phyloP scores from a whole-genome alignment of 2,113 vertebrate species.

The Hipposideros armiger region DNA sequence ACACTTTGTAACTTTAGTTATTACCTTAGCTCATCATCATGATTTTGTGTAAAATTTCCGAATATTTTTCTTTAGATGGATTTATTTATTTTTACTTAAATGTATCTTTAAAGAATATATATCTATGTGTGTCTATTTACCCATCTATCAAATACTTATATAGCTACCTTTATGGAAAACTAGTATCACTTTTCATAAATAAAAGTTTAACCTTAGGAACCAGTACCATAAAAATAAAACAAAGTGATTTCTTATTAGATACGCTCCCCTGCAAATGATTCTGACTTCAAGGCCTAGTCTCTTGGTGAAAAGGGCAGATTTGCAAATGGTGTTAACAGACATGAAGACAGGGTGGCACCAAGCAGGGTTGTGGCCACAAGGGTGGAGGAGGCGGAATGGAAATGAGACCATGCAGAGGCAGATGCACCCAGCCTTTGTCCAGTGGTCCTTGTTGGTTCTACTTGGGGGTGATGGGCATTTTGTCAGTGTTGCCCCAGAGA shows the following conservation, averaged over 20 bases:
- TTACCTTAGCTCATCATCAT: background rate
- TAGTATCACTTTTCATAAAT: background rate
- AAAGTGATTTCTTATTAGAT: background rate
- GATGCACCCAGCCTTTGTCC: accelerated
- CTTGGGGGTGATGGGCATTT: accelerated
- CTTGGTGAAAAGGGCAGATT: background rate
- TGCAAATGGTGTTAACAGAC: background rate
- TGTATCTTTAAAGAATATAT: background rate
- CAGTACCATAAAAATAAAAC: background rate
- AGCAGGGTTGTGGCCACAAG: accelerated
- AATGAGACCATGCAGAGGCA: background rate
- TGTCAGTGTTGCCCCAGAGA: background rate
- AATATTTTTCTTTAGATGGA: background rate
- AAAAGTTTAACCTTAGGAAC: conserved; percentile 9
- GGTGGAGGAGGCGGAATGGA: background rate
- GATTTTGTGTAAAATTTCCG: background rate
- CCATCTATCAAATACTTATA: background rate
- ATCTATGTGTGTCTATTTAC: background rate
- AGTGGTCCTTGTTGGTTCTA: background rate
- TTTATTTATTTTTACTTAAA: conserved; percentile 13
- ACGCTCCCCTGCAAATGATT: background rate
- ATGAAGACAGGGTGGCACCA: background rate
- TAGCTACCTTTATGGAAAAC: background rate
- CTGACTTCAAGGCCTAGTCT: background rate
- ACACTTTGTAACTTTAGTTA: background rate